Base-by-base conservation (phyloP, 2,113 vertebrate genomes). In the Hippocampus barbouri region DNA sequence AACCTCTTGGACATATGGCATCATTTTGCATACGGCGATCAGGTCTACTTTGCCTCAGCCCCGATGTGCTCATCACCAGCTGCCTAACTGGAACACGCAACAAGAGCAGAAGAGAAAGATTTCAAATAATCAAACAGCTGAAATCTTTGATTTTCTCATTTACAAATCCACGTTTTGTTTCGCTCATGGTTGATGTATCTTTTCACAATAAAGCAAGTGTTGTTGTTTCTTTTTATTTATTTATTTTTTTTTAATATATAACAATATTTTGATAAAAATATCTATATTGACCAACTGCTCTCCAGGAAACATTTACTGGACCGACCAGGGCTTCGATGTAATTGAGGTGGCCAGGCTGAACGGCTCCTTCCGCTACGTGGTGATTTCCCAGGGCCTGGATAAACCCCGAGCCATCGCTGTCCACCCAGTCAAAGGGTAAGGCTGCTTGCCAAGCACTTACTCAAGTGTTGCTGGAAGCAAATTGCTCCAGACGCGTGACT, bases 261-360 rank as follows among this genome's bases (percentile, higher is more conserved):
- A 3, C 43, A 4, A 21, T 30, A 2, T 59, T 34, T 64, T 7
- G 11, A 64, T 18, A 41, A 61, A 61, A 61, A 7, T 8, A 61
- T 18, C 1, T 5, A 15, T 15, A 59, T 14, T 27, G 25, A 59
- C 23, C 15, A 15, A 61, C 8, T 34, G 25, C 59, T 34, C 51
- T 66, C 56, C 83, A 99, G 97, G 96, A 76, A 99, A 99, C 88
- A 99, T 99, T 86, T 99, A 99, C 84, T 99, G 97, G 97, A 99
- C 97, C 0, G 97, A 99, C 85, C 97, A 99, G 84, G 97, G 97
- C 72, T 99, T 99, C 0, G 97, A 99, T 0, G 97, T 99, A 63
- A 99, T 99, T 0, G 97, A 98, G 80, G 97, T 98, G 11, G 96
- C 97, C 76, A 87, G 97, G 77, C 91, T 99, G 70, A 98, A 99